Evolutionary conservation across 2,113 vertebrate species (phyloP).

Genomic region (Cardinalis cardinalis): DNA sequence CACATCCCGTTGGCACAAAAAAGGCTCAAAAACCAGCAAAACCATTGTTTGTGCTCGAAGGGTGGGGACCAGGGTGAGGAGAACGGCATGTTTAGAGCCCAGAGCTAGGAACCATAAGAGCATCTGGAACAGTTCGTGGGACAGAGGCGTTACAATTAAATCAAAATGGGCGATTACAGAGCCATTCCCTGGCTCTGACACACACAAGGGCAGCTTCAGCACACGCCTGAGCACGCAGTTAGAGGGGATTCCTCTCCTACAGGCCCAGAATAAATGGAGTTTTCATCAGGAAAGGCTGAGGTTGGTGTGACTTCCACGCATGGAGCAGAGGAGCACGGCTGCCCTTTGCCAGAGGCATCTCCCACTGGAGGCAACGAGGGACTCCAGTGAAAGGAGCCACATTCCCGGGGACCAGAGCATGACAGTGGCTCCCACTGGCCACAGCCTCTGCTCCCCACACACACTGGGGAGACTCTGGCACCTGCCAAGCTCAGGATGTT

Average conservation of each 20-base stretch:
- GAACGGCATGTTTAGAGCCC: slow-evolving; percentile 58
- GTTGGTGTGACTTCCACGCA: fast-evolving
- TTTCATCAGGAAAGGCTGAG: neutral
- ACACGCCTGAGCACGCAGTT: neutral
- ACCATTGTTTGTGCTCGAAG: slow-evolving; percentile 54
- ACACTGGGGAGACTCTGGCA: fast-evolving
- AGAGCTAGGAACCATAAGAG: slow-evolving; percentile 50
- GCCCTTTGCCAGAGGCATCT: neutral
- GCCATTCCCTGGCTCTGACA: neutral
- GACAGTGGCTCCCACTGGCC: fast-evolving
- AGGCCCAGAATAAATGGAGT: neutral
- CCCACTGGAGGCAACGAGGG: fast-evolving
- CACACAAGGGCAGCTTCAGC: neutral
- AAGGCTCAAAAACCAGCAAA: slow-evolving; percentile 47
- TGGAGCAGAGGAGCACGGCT: fast-evolving
- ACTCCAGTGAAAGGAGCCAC: neutral
- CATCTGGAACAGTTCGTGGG: slow-evolving; percentile 54
- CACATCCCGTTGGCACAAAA: slow-evolving; percentile 62
- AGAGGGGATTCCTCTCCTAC: slow-evolving; percentile 40
- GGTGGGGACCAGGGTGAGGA: slow-evolving; percentile 47
- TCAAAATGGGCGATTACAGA: slow-evolving; percentile 38
- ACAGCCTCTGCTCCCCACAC: neutral
- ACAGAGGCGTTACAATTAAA: slow-evolving; percentile 27
- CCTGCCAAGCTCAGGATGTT: neutral
- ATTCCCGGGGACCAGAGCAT: fast-evolving